These are phyloP conservation scores for Drosophila varians DNA, from an alignment of 1,140 invertebrate species.

Conservation along the genomic window DNA sequence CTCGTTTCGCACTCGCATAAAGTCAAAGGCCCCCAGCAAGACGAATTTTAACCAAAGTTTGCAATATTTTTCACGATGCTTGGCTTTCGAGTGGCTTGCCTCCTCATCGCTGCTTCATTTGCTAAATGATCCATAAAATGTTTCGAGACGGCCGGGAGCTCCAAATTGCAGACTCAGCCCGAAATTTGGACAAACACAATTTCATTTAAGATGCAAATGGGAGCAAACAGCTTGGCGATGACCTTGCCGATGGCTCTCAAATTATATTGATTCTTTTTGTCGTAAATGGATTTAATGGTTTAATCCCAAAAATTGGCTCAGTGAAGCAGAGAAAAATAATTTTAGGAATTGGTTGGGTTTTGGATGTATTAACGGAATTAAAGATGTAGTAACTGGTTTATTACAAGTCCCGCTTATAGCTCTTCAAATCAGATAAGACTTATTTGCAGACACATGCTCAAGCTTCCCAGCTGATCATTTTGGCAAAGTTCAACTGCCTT, in stretches of 20 bases:
- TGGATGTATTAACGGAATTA: not conserved
- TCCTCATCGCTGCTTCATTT: constrained; percentile 19
- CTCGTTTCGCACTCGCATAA: constrained; percentile 49
- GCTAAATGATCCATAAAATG: constrained; percentile 69
- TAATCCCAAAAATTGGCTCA: constrained; percentile 3
- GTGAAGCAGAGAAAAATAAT: not conserved
- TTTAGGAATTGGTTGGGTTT: not conserved
- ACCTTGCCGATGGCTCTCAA: constrained; percentile 10
- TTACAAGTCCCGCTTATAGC: constrained; percentile 9
- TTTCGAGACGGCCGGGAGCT: too few species aligned
- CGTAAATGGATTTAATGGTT: constrained; percentile 17
- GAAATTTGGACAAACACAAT: constrained; percentile 30
- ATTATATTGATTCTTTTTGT: not conserved
- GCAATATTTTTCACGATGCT: constrained; percentile 48
- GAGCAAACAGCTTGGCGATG: not conserved
- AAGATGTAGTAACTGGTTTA: constrained; percentile 3
- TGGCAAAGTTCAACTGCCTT: constrained; percentile 54
- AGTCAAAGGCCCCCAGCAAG: constrained; percentile 53
- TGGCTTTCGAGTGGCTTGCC: constrained; percentile 11
- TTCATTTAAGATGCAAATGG: constrained; percentile 10
- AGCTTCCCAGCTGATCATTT: constrained; percentile 27
- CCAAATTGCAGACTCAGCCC: constrained; percentile 36
- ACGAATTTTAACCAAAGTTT: constrained; percentile 32
- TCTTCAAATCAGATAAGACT: constrained; percentile 35
- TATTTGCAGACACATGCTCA: constrained; percentile 20